Conservation (phyloP, 2,113 vertebrate genomes). For the Cephalopterus ornatus region DNA sequence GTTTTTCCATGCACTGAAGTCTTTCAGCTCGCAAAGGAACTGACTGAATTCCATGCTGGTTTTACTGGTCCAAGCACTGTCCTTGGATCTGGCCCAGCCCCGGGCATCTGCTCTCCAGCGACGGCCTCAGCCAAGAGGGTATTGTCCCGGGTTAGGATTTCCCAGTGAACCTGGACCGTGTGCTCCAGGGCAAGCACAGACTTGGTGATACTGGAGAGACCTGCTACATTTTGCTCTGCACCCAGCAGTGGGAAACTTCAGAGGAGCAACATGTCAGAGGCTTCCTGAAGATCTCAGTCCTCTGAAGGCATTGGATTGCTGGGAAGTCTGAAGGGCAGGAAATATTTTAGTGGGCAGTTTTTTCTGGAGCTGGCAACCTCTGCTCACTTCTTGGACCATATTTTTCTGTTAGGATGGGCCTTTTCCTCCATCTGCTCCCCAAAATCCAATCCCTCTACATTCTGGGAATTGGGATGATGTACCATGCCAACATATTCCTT, state of each 20-base stretch:
- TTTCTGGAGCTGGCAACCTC: constrained; percentile 6
- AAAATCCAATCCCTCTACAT: background rate
- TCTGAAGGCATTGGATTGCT: background rate
- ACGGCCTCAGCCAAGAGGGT: background rate
- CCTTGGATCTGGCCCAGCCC: background rate
- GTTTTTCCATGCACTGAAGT: background rate
- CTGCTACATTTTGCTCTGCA: background rate
- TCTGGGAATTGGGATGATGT: background rate
- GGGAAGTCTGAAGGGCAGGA: background rate
- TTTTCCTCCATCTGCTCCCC: background rate
- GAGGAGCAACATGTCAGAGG: background rate
- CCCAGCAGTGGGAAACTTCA: background rate
- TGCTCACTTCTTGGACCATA: background rate
- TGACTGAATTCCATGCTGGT: background rate
- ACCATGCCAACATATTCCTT: background rate
- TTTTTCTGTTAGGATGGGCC: background rate
- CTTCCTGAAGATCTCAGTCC: constrained; percentile 7
- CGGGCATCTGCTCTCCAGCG: background rate
- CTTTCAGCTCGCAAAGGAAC: background rate
- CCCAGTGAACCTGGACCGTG: background rate
- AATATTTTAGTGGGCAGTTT: background rate
- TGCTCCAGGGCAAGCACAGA: background rate
- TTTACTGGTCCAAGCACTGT: background rate
- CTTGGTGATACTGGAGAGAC: background rate
- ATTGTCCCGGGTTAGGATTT: background rate